Conservation (phyloP, 2,797 vertebrate species). For the Catharus ustulatus region DNA sequence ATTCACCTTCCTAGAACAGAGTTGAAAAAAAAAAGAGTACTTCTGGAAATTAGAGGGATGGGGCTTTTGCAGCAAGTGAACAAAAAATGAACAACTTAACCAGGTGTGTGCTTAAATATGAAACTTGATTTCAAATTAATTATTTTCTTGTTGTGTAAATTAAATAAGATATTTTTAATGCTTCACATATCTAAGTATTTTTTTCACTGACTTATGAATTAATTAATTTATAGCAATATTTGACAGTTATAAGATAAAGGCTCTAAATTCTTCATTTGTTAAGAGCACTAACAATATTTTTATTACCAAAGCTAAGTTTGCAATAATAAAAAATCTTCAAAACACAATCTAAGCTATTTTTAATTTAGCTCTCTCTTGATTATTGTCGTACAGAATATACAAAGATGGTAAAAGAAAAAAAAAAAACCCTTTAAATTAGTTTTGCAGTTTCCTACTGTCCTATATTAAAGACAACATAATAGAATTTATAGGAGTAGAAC, state of each 20-base stretch:
- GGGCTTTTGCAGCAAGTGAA: background rate
- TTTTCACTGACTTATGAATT: background rate
- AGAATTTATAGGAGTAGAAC: conserved; percentile 81
- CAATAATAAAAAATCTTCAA: conserved; percentile 12
- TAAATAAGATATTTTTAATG: background rate
- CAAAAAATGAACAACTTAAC: background rate
- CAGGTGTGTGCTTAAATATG: background rate
- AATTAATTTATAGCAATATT: background rate
- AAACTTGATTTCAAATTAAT: background rate
- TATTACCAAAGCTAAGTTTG: background rate
- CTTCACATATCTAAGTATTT: background rate
- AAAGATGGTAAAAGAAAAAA: conserved; percentile 47
- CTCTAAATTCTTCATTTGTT: background rate
- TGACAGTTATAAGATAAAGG: background rate
- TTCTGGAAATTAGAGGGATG: background rate
- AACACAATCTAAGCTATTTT: background rate
- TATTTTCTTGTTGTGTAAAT: background rate
- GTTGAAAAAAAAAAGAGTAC: background rate
- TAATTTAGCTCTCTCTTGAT: background rate
- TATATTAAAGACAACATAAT: conserved; percentile 79
- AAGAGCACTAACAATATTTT: background rate
- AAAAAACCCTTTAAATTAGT: conserved; percentile 57
- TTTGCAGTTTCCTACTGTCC: conserved; percentile 75
- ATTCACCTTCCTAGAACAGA: background rate
- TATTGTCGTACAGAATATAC: conserved; percentile 41